Evolutionary conservation across 2,797 vertebrate genomes (phyloP).

Genomic region (Pseudotriccus pelzelni): DNA sequence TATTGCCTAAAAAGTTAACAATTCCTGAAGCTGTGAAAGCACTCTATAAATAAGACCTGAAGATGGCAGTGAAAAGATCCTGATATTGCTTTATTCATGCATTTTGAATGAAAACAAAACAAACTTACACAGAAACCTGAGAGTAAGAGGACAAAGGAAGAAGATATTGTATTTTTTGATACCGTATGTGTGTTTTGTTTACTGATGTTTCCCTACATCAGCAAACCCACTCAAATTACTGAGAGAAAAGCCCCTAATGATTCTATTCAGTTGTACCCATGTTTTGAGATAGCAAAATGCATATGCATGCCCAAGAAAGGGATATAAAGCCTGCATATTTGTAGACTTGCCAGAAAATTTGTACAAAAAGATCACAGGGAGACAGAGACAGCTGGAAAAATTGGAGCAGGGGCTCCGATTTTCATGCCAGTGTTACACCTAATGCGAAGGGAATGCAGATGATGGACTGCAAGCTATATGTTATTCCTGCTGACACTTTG

Average conservation of each 20-base stretch:
- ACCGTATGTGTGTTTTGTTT: not conserved
- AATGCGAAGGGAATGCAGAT: constrained; percentile 74
- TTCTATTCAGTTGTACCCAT: constrained; percentile 38
- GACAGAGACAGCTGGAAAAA: constrained; percentile 80
- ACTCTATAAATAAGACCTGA: constrained; percentile 56
- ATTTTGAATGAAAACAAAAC: constrained; percentile 65
- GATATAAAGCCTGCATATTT: constrained; percentile 42
- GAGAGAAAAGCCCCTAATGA: not conserved
- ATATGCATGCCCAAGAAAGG: constrained; percentile 20
- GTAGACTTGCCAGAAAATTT: constrained; percentile 71
- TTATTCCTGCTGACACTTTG: constrained; percentile 37
- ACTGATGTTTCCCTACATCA: not conserved
- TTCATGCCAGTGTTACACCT: constrained; percentile 74
- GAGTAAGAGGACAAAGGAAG: constrained; percentile 12
- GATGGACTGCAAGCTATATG: constrained; percentile 54
- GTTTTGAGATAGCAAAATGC: constrained; percentile 33
- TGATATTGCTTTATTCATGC: constrained; percentile 64
- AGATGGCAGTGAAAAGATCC: constrained; percentile 54
- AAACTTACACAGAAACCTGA: constrained; percentile 27
- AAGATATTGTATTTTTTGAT: not conserved
- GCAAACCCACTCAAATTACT: constrained; percentile 48
- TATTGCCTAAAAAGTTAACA: constrained; percentile 58
- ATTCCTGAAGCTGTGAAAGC: constrained; percentile 63
- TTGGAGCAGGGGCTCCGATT: constrained; percentile 71
- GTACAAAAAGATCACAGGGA: constrained; percentile 76